Evolutionary conservation across 2,113 vertebrate genomes (phyloP).

Genomic region (Desmodus rotundus): DNA sequence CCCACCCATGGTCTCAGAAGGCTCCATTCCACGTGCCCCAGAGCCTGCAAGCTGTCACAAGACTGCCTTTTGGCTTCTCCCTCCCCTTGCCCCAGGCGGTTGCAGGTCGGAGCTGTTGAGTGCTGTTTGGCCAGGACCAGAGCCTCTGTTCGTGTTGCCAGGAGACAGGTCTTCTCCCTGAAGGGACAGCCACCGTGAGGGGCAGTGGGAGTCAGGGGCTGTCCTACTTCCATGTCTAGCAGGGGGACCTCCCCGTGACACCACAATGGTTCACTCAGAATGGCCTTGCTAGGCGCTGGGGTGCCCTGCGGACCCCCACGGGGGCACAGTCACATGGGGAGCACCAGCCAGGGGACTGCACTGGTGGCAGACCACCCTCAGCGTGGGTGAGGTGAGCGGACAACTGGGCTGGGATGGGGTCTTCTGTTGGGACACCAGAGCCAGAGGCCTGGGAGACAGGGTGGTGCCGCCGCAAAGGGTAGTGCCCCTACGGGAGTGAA

Average conservation of each 20-base stretch:
- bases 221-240: background rate
- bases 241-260: background rate
- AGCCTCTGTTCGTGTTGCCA: background rate
- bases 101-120: background rate
- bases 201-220: background rate
- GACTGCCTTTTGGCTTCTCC: background rate
- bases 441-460: background rate
- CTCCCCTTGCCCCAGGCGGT: background rate
- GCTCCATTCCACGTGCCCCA: background rate
- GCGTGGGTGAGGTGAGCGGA: background rate
- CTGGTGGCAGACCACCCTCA: background rate
- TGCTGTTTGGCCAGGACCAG: too few relatives aligned
- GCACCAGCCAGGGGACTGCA: background rate
- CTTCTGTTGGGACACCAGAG: background rate
- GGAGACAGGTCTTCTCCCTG: background rate
- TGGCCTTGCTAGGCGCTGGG: too few relatives aligned
- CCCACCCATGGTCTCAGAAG: background rate
- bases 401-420: background rate
- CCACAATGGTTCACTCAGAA: background rate
- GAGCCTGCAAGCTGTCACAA: background rate
- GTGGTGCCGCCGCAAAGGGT: accelerated
- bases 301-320: background rate
- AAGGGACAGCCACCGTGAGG: too few relatives aligned
- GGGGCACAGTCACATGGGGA: background rate
- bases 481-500: background rate